Conservation (phyloP, 2,113 vertebrate genomes). For the Callopanchax toddi region DNA sequence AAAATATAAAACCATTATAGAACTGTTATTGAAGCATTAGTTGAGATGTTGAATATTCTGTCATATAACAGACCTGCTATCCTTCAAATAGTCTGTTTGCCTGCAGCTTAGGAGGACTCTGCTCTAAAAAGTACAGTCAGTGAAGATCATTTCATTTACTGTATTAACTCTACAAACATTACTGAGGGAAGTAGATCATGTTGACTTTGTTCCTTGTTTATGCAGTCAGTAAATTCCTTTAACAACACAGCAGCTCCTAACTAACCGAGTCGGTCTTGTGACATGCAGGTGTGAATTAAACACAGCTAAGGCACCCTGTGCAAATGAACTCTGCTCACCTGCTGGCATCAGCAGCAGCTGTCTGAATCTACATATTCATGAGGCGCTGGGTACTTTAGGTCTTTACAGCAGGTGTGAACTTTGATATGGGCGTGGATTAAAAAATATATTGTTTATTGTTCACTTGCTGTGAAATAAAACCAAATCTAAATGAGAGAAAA, state of each 20-base stretch:
- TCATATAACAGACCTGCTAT: no score
- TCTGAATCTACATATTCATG: constrained; percentile 54
- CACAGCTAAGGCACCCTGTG: not conserved
- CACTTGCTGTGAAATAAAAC: not conserved
- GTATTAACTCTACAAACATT: not conserved
- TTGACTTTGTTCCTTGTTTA: not conserved
- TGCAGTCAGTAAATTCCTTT: not conserved
- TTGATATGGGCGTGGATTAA: not conserved
- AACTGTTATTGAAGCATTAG: no score
- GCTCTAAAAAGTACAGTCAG: no score
- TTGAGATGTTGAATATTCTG: no score
- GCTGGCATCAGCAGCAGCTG: constrained; percentile 33
- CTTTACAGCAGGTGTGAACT: constrained; percentile 29
- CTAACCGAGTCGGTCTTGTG: constrained; percentile 4
- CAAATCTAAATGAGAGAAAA: constrained; percentile 11
- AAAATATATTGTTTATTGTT: constrained; percentile 30
- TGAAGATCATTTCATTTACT: no score
- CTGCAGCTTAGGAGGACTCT: no score
- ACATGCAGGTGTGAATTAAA: constrained; percentile 3
- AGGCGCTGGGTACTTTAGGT: not conserved
- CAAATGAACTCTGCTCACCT: constrained; percentile 34
- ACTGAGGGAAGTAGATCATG: not conserved
- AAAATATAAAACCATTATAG: no score
- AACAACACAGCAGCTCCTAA: no score
- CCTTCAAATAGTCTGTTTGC: no score